Evolutionary conservation across 2,113 vertebrate species (phyloP).

Genomic region (Oryzias curvinotus): DNA sequence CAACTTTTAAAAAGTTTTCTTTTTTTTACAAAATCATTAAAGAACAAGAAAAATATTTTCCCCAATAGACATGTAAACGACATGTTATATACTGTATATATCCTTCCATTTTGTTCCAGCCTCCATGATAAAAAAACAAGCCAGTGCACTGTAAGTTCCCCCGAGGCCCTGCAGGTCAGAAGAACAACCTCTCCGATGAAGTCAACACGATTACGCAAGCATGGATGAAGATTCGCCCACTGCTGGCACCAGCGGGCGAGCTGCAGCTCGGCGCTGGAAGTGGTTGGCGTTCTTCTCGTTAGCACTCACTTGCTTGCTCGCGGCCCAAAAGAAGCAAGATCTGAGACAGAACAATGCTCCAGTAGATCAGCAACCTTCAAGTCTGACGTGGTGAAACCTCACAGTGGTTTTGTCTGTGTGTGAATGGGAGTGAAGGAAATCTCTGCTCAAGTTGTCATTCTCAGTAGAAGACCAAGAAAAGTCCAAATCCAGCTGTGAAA

Average conservation of each 20-base stretch:
- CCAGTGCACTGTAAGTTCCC: constrained; percentile 30
- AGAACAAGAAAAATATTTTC: constrained; percentile 15
- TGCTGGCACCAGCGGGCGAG: constrained; percentile 40
- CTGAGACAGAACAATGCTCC: constrained; percentile 47
- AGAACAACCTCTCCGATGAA: constrained; percentile 52
- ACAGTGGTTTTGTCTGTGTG: not conserved
- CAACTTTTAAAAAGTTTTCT: constrained; percentile 28
- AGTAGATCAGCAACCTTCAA: constrained; percentile 16
- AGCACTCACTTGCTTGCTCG: constrained; percentile 59
- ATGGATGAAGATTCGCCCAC: constrained; percentile 59
- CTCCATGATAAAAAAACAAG: constrained; percentile 48
- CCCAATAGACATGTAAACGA: constrained; percentile 4
- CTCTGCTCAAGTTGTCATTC: not conserved
- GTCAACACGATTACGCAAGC: constrained; percentile 62
- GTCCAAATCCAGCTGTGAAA: constrained; percentile 5
- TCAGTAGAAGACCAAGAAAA: constrained; percentile 1
- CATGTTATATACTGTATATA: not conserved
- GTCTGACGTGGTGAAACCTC: constrained; percentile 3
- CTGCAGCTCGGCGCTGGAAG: constrained; percentile 43
- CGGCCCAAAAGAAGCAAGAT: constrained; percentile 50
- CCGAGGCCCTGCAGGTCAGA: constrained; percentile 51
- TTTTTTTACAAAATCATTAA: constrained; percentile 5
- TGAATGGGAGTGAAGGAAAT: constrained; percentile 14
- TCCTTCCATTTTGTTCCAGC: constrained; percentile 26
- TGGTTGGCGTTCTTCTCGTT: constrained; percentile 55